Percentiles rank a stretch among this genome's conserved stretches.
phyloP scores from a whole-genome alignment of 2,797 vertebrate species.

The Falco concolor region DNA sequence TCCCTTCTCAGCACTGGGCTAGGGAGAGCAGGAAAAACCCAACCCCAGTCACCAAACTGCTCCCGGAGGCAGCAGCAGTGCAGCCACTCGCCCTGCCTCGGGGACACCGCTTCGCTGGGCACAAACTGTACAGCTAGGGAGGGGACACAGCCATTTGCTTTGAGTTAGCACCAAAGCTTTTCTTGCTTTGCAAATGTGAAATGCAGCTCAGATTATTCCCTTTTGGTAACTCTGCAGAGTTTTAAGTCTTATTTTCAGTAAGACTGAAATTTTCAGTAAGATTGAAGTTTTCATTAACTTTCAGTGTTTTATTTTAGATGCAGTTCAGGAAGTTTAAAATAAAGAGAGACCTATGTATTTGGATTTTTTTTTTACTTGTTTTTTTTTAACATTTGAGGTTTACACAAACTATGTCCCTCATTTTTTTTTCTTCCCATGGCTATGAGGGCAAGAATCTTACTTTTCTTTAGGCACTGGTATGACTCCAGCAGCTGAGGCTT shows the following conservation, averaged over 20 bases:
- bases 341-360: neutral
- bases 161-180: neutral
- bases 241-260: neutral
- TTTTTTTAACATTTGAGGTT: neutral
- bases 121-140: neutral
- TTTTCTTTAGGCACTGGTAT: conserved; percentile 9
- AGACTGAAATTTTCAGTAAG: neutral
- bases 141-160: neutral
- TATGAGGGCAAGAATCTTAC: neutral
- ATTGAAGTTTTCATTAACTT: neutral
- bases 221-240: neutral
- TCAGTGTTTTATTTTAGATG: neutral
- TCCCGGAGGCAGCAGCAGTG: neutral
- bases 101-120: neutral
- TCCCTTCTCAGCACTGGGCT: neutral
- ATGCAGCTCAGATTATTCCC: neutral
- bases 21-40: neutral
- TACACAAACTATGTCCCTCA: neutral
- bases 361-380: neutral
- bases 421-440: neutral
- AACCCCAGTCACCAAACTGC: neutral
- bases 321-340: neutral
- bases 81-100: rapidly evolving
- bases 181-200: neutral
- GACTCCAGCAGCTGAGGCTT: conserved; percentile 15